A percentile compares a stretch with the other conserved stretches of the same genome.
phyloP scores from a whole-genome alignment of 2,888 invertebrate genomes.

The Stratiomys singularior region DNA sequence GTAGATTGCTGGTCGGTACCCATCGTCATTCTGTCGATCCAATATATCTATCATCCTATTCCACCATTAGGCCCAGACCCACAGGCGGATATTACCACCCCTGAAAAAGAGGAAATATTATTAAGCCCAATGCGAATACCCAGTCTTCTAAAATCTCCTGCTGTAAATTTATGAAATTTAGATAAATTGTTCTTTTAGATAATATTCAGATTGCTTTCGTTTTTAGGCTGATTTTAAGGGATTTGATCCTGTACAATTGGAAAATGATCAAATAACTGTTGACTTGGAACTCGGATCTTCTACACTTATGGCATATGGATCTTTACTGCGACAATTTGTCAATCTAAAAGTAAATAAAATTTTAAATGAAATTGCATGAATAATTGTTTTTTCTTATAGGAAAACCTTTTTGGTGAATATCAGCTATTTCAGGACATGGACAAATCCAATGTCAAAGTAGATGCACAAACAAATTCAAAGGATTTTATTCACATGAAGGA shows the following conservation, averaged over 20 bases:
- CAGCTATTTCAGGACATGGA: slow-evolving; percentile 95
- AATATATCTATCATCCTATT: slow-evolving; percentile 92
- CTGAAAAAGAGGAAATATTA: slow-evolving; percentile 92
- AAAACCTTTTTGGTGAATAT: slow-evolving; percentile 97
- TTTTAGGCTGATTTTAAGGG: slow-evolving; percentile 62
- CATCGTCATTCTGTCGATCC: slow-evolving; percentile 90
- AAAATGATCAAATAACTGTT: slow-evolving; percentile 89
- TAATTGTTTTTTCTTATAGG: slow-evolving; percentile 66
- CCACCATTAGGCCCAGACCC: slow-evolving; percentile 88
- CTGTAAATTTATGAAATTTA: slow-evolving; percentile 62
- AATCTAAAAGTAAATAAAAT: slow-evolving; percentile 74
- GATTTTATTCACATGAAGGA: neutral
- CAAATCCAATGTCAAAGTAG: slow-evolving; percentile 68
- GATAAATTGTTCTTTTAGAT: neutral
- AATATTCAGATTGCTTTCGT: slow-evolving; percentile 41
- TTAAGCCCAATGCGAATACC: slow-evolving; percentile 93
- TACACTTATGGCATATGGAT: slow-evolving; percentile 89
- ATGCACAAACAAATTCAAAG: slow-evolving; percentile 46
- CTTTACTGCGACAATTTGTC: slow-evolving; percentile 88
- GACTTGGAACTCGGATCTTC: slow-evolving; percentile 96
- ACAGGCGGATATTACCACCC: slow-evolving; percentile 92
- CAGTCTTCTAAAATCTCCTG: no score
- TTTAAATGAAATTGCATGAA: neutral
- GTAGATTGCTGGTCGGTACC: slow-evolving; percentile 97
- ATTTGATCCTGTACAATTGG: slow-evolving; percentile 87